phyloP scores from a whole-genome alignment of 23 tunicate species.

The Oikopleura dioica region DNA sequence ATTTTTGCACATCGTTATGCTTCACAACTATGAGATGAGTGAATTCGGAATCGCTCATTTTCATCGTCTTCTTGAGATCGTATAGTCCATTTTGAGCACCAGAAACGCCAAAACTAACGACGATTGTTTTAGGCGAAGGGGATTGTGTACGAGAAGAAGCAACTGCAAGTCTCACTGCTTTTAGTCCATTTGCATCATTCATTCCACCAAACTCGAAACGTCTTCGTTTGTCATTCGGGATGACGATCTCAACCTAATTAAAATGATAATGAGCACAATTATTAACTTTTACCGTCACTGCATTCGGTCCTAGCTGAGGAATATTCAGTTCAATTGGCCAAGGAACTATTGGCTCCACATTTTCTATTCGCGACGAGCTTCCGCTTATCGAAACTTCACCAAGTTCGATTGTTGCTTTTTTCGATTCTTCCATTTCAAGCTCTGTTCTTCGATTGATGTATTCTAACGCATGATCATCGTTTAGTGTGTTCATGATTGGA shows the following conservation, averaged over 20 bases:
- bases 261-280: too few species aligned
- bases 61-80: neutral
- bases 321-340: constrained; percentile 5
- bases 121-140: neutral
- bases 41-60: neutral
- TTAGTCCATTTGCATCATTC: constrained; percentile 10
- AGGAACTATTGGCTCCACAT: too few species aligned
- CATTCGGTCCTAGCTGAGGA: neutral
- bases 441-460: neutral
- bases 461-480: neutral
- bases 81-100: neutral
- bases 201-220: neutral
- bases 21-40: neutral
- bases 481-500: neutral
- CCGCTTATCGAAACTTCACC: neutral
- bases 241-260: neutral
- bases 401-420: neutral
- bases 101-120: constrained; percentile 13
- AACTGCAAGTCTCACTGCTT: neutral
- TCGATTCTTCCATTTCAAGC: neutral
- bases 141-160: neutral
- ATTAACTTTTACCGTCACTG: too few species aligned
- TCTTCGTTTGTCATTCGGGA: neutral
- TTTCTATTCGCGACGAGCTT: too few species aligned
- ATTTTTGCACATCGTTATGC: neutral